Conservation (phyloP, 1,140 invertebrate species). For the Drosophila virilis region DNA sequence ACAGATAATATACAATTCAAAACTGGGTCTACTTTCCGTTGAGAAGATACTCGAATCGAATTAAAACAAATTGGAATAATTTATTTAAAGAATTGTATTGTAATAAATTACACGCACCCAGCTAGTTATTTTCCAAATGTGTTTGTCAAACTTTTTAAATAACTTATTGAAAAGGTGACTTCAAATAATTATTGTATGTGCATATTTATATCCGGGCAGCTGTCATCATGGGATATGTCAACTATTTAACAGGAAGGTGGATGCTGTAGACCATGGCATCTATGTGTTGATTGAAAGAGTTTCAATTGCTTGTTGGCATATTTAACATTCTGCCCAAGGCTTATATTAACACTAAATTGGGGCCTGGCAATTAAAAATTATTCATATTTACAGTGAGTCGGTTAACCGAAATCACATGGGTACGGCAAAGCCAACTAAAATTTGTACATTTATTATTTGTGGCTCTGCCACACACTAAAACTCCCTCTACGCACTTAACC, state of each 20-base stretch:
- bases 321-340: no score
- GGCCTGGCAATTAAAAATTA: constrained; percentile 43
- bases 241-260: not conserved
- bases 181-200: no score
- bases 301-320: not conserved
- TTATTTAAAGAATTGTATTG: no score
- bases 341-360: constrained; percentile 20
- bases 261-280: not conserved
- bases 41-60: no score
- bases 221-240: not conserved
- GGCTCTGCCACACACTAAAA: constrained; percentile 17
- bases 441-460: constrained; percentile 77
- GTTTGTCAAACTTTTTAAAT: no score
- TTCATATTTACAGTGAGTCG: constrained; percentile 75
- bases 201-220: no score
- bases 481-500: constrained; percentile 38
- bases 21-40: no score
- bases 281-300: not conserved
- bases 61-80: not conserved
- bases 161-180: no score
- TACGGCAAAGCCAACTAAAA: constrained; percentile 39
- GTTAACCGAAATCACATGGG: constrained; percentile 67
- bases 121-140: no score
- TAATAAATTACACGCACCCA: no score
- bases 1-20: no score